Evolutionary conservation across 2,888 invertebrate genomes (phyloP).

Genomic region (Zootermopsis nevadensis): DNA sequence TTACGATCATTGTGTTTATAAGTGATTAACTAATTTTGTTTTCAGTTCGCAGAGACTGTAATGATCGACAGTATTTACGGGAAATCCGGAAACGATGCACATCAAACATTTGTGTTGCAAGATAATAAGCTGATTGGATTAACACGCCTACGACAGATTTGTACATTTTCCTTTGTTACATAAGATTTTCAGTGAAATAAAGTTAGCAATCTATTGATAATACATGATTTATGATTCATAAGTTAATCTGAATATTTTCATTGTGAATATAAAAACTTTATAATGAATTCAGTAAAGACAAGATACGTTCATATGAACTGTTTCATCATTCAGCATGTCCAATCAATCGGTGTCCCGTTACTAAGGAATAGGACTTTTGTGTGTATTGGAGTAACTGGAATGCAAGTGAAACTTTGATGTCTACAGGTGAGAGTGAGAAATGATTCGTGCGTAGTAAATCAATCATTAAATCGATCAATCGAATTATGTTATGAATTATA

Average conservation of each 20-base stretch:
- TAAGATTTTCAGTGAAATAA: not conserved
- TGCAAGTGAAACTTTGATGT: not conserved
- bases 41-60: conserved; percentile 62
- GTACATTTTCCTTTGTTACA: not conserved
- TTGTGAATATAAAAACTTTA: too few species aligned
- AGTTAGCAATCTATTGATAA: too few species aligned
- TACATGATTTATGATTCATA: too few species aligned
- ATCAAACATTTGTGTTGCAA: conserved; percentile 62
- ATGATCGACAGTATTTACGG: conserved; percentile 69
- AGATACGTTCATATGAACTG: too few species aligned
- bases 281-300: too few species aligned
- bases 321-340: not conserved
- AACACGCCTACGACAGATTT: conserved; percentile 69
- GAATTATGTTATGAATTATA: conserved; percentile 72
- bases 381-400: not conserved
- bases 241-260: too few species aligned
- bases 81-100: conserved; percentile 66
- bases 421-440: conserved; percentile 66
- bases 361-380: not conserved
- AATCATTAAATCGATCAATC: conserved; percentile 72
- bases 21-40: not conserved
- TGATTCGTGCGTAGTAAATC: conserved; percentile 73
- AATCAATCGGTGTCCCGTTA: not conserved
- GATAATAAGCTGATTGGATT: conserved; percentile 72
- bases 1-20: too few species aligned